These are phyloP conservation scores for Poecilia wingei DNA, from an alignment of 2,797 vertebrate genomes.

Conservation along the genomic window DNA sequence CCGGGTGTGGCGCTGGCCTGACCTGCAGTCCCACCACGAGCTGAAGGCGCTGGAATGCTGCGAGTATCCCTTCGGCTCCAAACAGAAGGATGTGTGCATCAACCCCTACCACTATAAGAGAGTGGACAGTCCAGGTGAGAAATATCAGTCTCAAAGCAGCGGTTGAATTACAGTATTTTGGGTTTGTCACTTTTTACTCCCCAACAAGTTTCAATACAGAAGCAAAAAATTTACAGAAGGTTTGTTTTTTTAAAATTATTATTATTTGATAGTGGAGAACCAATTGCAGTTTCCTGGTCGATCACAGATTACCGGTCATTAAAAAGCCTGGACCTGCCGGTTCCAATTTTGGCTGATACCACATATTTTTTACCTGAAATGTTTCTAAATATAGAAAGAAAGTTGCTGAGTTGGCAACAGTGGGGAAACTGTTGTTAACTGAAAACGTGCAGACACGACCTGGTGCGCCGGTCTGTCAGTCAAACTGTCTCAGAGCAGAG, in stretches of 20 bases:
- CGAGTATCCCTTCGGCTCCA: conserved; percentile 95
- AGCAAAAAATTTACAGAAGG: background rate
- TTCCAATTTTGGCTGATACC: too few relatives aligned
- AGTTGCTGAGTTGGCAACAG: too few relatives aligned
- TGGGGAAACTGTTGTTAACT: too few relatives aligned
- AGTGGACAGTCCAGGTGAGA: conserved; percentile 95
- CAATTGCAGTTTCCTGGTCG: too few relatives aligned
- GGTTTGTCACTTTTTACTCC: background rate
- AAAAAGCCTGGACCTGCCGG: too few relatives aligned
- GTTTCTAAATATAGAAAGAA: too few relatives aligned
- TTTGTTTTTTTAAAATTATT: background rate
- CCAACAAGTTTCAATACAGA: background rate
- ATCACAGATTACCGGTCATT: too few relatives aligned
- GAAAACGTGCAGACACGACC: too few relatives aligned
- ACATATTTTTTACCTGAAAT: too few relatives aligned
- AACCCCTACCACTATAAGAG: conserved; percentile 98
- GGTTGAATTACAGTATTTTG: background rate
- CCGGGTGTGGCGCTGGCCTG: conserved; percentile 96
- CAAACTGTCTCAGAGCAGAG: too few relatives aligned
- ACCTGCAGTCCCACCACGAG: conserved; percentile 97
- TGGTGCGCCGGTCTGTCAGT: too few relatives aligned
- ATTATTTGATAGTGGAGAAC: background rate
- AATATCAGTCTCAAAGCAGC: background rate
- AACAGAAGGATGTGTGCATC: conserved; percentile 98
- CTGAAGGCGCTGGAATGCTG: conserved; percentile 97